Evolutionary conservation across 1,140 invertebrate genomes (phyloP).

Genomic region (Aphelinus atriplicis): DNA sequence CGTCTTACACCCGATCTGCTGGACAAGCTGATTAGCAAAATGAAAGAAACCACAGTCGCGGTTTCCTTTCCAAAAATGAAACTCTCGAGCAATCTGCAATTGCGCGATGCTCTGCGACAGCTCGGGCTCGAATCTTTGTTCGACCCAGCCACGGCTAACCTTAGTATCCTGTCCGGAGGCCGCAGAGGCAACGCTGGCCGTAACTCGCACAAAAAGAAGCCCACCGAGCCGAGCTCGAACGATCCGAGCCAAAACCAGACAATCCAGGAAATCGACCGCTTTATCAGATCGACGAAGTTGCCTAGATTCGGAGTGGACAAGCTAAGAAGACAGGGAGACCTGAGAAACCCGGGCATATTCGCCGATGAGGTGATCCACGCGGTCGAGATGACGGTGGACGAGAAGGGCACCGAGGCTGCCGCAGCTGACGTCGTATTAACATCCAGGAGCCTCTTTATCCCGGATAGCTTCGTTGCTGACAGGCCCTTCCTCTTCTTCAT

Average conservation of each 20-base stretch:
- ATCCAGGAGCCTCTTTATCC: constrained; percentile 64
- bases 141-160: constrained; percentile 66
- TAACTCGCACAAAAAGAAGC: neutral
- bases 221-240: constrained; percentile 49
- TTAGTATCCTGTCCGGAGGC: constrained; percentile 67
- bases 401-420: constrained; percentile 78
- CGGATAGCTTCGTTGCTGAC: constrained; percentile 72
- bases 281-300: constrained; percentile 46
- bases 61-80: constrained; percentile 76
- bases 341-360: constrained; percentile 68
- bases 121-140: constrained; percentile 74
- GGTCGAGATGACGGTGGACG: constrained; percentile 74
- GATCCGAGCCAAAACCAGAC: constrained; percentile 20
- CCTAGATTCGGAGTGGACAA: constrained; percentile 55
- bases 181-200: constrained; percentile 4
- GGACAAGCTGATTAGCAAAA: constrained; percentile 66
- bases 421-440: constrained; percentile 70
- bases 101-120: constrained; percentile 65
- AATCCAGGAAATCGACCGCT: constrained; percentile 49
- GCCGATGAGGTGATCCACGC: constrained; percentile 74
- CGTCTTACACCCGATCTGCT: constrained; percentile 66
- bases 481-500: constrained; percentile 84
- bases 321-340: constrained; percentile 51
- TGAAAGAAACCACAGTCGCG: constrained; percentile 64
- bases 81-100: constrained; percentile 67